Base-by-base conservation (phyloP, 2,888 invertebrate species). In the Bhutanitis thaidina region DNA sequence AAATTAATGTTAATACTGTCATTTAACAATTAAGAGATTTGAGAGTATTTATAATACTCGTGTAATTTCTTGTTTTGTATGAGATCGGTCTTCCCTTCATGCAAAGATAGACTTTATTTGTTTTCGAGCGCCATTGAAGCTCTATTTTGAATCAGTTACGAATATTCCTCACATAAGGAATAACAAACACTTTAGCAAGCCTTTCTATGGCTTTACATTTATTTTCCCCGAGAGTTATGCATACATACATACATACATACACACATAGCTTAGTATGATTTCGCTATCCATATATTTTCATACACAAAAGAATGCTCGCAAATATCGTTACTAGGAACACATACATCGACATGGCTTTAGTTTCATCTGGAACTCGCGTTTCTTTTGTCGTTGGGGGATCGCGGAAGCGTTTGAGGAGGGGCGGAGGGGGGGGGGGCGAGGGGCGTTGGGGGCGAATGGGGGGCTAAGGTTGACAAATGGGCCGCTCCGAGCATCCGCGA, bases 401-500 rank as follows among this genome's bases (percentile, higher is more conserved):
- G 65, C 54, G 60, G 53, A 49, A 52, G 53, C 32, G 38, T 41
- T 14, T 38, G 38, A n/a, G 49, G 64, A 61, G 62, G 61, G 56
- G 57, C 51, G 12, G 55, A 58, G 50, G 58, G 60, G n/a, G 49
- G 64, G 61, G 62, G 61, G 56, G 57, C 51, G 12, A 56, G 59
- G 50, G 58, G 60, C 58, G 57, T 57, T 59, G 61, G 59, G 62
- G 58, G 55, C 60, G 52, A 54, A 54, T 52, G 61, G 61, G 56
- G 58, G 62, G 77, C 76, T 78, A 83, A 81, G 87, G 86, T 87
- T 90, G 90, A 90, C 88, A 89, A 89, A 90, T 90, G 90, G 86
- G 84, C 82, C 85, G 88, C 88, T 84, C 82, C 82, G 82, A 86
- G 86, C 89, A 83, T 85, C 87, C 86, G 87, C 87, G 88, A 89